Evolutionary conservation across 2,113 vertebrate species (phyloP), one percentile per base, ranked within the genome.

Genomic region (Leptodactylus fuscus): DNA sequence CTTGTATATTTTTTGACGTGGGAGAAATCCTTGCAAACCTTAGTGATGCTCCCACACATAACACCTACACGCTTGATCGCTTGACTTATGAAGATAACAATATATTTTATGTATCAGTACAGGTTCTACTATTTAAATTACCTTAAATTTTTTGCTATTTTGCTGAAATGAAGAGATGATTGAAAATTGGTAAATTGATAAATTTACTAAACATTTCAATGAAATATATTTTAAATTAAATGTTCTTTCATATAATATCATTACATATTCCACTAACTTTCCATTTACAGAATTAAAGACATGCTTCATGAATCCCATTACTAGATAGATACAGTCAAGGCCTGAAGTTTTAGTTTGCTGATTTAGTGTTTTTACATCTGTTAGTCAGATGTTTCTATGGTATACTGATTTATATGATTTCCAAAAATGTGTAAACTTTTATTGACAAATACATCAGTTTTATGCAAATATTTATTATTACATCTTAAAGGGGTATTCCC

Each of bases 21-120:
- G 82, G 82, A 84, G 82, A 84, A 76, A 84, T 77, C 38, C 73
- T 84, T 84, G 73, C 53, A 65, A 84, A 65, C 38, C 73, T 65
- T 84, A 77, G 82, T 65, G 73, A 84, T 49, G 27, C 82, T 36
- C 82, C 82, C 82, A 84, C 82, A 51, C 73, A 84, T 29, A 67
- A 76, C 73, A 77, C 82, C 82, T 74, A 84, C 82, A 77, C 55
- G 44, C 62, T n/a, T 83, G 73, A 62, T 84, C 58, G 20, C 73
- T 84, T 84, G 82, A 77, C 58, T 84, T 84, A 22, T 67, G 11
- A 77, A 77, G 71, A 84, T 76, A 84, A 84, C 71, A 77, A 62
- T 65, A 49, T 76, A 67, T 8, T 67, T 34, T 34, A 58, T 75
- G 48, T 49, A 73, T 82, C 53, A 51, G 81, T 32, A 70, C 6